Percentiles rank a stretch among this genome's conserved stretches.
Conservation (phyloP, 2,113 vertebrate genomes). For the Pandion haliaetus region DNA sequence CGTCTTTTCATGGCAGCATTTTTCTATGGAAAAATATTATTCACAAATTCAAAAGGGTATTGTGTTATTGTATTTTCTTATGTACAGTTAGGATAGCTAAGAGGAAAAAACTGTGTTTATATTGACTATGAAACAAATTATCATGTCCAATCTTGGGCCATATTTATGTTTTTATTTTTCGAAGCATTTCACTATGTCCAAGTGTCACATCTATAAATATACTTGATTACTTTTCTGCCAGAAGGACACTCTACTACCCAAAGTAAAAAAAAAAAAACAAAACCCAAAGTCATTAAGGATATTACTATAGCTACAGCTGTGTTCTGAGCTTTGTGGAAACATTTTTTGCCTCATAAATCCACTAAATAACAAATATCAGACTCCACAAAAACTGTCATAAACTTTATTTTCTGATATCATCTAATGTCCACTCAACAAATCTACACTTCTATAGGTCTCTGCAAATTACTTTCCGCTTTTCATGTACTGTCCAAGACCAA, state of each 20-base stretch:
- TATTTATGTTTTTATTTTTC: not conserved
- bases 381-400: not conserved
- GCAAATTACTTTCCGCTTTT: not conserved
- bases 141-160: not conserved
- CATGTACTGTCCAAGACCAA: not conserved
- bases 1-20: not conserved
- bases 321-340: not conserved
- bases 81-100: not conserved
- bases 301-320: not conserved
- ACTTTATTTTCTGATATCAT: slow-evolving; percentile 10
- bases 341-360: not conserved
- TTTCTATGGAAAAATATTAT: not conserved
- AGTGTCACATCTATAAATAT: not conserved
- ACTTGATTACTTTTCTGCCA: not conserved
- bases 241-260: not conserved
- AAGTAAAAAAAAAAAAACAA: not conserved
- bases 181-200: not conserved
- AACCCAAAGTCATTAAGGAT: not conserved
- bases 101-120: not conserved
- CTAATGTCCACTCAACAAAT: not conserved
- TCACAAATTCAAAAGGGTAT: not conserved
- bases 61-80: not conserved
- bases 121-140: not conserved
- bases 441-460: not conserved
- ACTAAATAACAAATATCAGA: not conserved